A percentile compares a stretch with the other conserved stretches of the same genome.
Conservation (phyloP, 2,113 vertebrate genomes). For the Lipophrys pholis region DNA sequence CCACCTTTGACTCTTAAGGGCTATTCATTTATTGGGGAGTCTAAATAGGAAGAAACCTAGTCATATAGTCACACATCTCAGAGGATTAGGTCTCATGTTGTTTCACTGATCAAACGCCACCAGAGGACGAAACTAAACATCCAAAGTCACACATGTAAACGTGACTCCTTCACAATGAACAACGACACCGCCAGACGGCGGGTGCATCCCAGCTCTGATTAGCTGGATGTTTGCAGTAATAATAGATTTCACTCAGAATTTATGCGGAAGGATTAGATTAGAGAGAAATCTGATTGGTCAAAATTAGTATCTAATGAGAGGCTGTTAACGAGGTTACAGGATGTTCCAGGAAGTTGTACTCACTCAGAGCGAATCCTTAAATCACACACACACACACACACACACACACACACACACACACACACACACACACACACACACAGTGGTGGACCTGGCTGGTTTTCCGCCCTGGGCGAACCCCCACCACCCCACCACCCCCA, state of each 20-base stretch:
- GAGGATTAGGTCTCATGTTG: too few species aligned
- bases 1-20: too few species aligned
- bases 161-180: too few species aligned
- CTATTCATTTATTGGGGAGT: too few species aligned
- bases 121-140: too few species aligned
- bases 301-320: constrained; percentile 76
- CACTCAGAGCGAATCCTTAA: constrained; percentile 45
- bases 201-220: constrained; percentile 43
- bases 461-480: too few species aligned
- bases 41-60: too few species aligned
- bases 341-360: constrained; percentile 76
- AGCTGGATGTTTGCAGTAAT: constrained; percentile 58
- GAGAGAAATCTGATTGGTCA: constrained; percentile 67
- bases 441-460: too few species aligned
- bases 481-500: too few species aligned
- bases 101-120: too few species aligned
- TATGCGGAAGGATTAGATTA: constrained; percentile 73
- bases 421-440: constrained; percentile 26
- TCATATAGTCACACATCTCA: too few species aligned
- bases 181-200: constrained; percentile 7
- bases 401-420: constrained; percentile 21
- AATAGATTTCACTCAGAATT: constrained; percentile 69
- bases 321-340: constrained; percentile 68
- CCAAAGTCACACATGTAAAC: too few species aligned
- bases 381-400: constrained; percentile 23